phyloP scores from a whole-genome alignment of 2,113 vertebrate species.

The Chauna torquata region DNA sequence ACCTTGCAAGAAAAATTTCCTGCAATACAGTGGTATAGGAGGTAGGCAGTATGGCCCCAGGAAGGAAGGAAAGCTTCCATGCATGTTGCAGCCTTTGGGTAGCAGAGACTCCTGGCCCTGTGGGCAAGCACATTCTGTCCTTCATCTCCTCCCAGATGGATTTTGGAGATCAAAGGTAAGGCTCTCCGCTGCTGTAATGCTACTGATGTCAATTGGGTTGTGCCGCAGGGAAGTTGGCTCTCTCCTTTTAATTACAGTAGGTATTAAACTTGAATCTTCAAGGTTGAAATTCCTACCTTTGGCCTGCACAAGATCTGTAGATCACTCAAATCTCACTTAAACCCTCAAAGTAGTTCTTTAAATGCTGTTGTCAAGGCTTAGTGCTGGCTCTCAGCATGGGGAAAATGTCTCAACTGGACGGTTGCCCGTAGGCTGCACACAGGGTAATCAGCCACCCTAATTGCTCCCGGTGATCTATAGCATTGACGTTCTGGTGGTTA shows the following conservation, averaged over 20 bases:
- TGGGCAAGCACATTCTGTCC: not conserved
- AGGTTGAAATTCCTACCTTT: not conserved
- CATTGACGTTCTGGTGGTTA: not conserved
- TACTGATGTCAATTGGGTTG: accelerated
- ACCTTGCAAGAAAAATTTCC: not conserved
- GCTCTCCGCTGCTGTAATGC: not conserved
- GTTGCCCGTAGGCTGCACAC: not conserved
- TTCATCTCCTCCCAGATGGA: not conserved
- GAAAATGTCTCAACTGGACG: not conserved
- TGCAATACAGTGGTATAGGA: accelerated
- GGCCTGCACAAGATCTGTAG: not conserved
- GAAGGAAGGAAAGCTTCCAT: not conserved
- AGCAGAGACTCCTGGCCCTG: not conserved
- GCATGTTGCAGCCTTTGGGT: not conserved
- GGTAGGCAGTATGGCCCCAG: not conserved
- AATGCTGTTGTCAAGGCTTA: not conserved
- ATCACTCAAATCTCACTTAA: not conserved
- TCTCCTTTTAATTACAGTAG: not conserved
- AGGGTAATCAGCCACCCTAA: not conserved
- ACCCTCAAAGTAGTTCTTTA: not conserved
- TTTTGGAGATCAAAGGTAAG: constrained; percentile 7
- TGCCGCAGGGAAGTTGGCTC: not conserved
- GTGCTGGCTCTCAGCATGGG: not conserved
- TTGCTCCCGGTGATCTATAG: not conserved
- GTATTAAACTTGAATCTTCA: not conserved